phyloP scores from a whole-genome alignment of 2,797 vertebrate genomes.

The Lutjanus argentimaculatus region DNA sequence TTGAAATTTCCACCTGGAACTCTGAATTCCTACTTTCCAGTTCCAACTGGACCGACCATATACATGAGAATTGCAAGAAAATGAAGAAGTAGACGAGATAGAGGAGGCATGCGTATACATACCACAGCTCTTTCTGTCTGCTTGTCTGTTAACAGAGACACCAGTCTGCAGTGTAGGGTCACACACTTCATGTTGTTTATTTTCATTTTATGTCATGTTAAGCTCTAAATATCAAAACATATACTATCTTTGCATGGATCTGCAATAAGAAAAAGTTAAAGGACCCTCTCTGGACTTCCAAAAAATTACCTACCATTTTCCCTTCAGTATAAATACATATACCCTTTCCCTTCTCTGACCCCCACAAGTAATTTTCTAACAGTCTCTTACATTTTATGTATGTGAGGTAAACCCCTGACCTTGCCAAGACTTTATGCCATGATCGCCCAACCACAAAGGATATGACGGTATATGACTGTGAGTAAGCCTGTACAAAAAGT shows the following conservation, averaged over 20 bases:
- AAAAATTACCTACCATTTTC: background rate
- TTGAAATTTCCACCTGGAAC: no score
- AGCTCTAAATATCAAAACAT: background rate
- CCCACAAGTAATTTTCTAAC: background rate
- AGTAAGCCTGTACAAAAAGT: background rate
- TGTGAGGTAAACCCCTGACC: conserved; percentile 32
- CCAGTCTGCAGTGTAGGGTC: no score
- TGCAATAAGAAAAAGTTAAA: background rate
- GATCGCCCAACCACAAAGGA: conserved; percentile 22
- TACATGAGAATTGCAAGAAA: no score
- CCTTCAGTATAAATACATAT: background rate
- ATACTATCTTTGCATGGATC: background rate
- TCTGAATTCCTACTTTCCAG: no score
- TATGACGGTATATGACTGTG: conserved; percentile 12
- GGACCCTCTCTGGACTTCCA: background rate
- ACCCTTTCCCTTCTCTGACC: background rate
- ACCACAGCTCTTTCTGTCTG: no score
- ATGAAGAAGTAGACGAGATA: no score
- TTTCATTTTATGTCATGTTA: no score
- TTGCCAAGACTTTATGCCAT: conserved; percentile 24
- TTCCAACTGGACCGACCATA: no score
- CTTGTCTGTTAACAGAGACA: no score
- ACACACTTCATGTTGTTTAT: no score
- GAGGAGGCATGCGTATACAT: no score
- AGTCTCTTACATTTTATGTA: conserved; percentile 20